Percentiles rank a stretch among this genome's conserved stretches.
Evolutionary conservation across 2,888 invertebrate genomes (phyloP).

Genomic region (Cyclophora punctaria): DNA sequence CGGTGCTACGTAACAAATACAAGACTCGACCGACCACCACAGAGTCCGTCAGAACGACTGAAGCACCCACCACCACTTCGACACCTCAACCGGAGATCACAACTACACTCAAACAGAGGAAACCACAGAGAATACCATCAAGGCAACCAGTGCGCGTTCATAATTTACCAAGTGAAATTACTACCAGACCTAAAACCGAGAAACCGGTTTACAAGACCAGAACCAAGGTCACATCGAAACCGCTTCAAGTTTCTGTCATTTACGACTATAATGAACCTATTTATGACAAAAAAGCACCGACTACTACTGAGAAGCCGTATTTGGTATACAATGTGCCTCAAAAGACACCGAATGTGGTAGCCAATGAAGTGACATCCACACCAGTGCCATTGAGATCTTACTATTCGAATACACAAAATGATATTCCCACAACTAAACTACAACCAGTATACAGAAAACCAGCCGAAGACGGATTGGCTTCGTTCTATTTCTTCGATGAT

Average conservation of each 20-base stretch:
- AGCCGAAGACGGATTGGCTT: constrained; percentile 67
- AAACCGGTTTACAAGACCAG: constrained; percentile 63
- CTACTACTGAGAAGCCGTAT: constrained; percentile 67
- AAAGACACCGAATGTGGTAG: constrained; percentile 40
- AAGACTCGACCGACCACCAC: constrained; percentile 61
- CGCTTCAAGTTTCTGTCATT: constrained; percentile 62
- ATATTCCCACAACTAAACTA: constrained; percentile 70
- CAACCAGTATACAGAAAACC: constrained; percentile 67
- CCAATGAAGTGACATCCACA: constrained; percentile 72
- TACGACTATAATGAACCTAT: constrained; percentile 65
- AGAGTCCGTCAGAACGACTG: constrained; percentile 47
- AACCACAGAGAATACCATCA: constrained; percentile 56
- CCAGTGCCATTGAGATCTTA: constrained; percentile 77
- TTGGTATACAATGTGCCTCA: constrained; percentile 68
- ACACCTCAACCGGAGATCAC: constrained; percentile 54
- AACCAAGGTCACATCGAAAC: constrained; percentile 68
- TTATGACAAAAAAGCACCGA: constrained; percentile 58
- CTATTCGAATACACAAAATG: constrained; percentile 73
- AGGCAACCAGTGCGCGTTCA: constrained; percentile 62
- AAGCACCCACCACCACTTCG: constrained; percentile 59
- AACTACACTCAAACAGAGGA: constrained; percentile 53
- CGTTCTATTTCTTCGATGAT: constrained; percentile 82
- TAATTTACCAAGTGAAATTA: constrained; percentile 53
- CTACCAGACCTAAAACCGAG: constrained; percentile 56
- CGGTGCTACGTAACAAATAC: constrained; percentile 51